Evolutionary conservation across 2,797 vertebrate species (phyloP), one percentile per base, ranked within the genome.

Genomic region (Pristis pectinata): DNA sequence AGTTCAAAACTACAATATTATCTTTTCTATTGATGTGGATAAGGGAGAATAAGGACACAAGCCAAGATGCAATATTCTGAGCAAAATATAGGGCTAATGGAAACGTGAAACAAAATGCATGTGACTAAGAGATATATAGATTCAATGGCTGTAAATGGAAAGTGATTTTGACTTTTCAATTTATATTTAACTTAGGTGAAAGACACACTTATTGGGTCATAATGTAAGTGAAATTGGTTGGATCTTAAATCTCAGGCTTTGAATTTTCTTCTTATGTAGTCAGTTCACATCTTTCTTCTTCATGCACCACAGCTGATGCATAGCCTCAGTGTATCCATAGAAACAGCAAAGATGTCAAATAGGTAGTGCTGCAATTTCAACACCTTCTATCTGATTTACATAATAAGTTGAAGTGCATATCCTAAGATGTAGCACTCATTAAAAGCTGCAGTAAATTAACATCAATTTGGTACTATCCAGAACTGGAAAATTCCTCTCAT

Each of bases 251-350:
- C 44, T 70, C 49, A 30, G 30, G 70, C 27, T 94, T 76, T 94
- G 92, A 74, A 53, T 94, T 56, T 94, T 76, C 70, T 53, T 72
- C 13, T 94, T 94, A 74, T 74, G 92, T 30, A 94, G 92, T 94
- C 92, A 76, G 92, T 76, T 94, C 92, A 94, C 92, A 72, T 94
- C 91, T 76, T 94, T 94, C 92, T 74, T 74, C 49, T 72, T 49
- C 70, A 74, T 74, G 70, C 64, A 74, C 41, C 92, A 94, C 70
- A 74, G 44, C 44, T 94, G 70, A 94, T 94, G 70, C 67, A 74
- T 44, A 53, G 30, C 27, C 92, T 94, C 92, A 34, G 41, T 72
- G 92, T 94, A 94, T 74, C 92, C 92, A 94, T 94, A 94, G 92
- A 94, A 94, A 94, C 92, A n/a, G 70, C 70, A 76, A 53, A 94